Percentiles rank a stretch among this genome's conserved stretches.
phyloP scores from a whole-genome alignment of 2,888 invertebrate species.

The Aporophyla nigra region DNA sequence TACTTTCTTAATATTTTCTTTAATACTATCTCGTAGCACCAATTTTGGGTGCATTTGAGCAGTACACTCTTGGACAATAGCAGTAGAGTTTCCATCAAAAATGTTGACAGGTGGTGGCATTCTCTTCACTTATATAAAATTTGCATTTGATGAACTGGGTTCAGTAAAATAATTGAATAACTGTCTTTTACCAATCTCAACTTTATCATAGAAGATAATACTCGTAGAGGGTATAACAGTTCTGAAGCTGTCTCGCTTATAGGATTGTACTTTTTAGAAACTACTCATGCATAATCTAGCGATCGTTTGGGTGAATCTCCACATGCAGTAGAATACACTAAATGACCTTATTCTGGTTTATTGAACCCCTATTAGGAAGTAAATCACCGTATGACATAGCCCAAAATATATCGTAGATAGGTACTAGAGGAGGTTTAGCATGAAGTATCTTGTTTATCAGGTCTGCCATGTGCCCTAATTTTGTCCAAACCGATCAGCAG shows the following conservation, averaged over 20 bases:
- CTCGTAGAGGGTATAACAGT: conserved; percentile 78
- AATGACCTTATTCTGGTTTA: conserved; percentile 50
- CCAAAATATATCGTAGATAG: conserved; percentile 77
- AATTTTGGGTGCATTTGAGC: conserved; percentile 77
- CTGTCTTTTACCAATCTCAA: conserved; percentile 81
- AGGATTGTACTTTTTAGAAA: conserved; percentile 76
- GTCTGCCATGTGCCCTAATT: too few relatives aligned
- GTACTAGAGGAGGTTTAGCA: conserved; percentile 77
- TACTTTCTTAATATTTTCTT: conserved; percentile 70
- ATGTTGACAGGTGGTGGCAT: conserved; percentile 62
- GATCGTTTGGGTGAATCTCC: conserved; percentile 58
- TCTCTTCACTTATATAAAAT: conserved; percentile 69
- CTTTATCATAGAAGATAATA: conserved; percentile 85
- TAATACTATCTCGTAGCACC: conserved; percentile 70
- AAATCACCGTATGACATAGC: conserved; percentile 67
- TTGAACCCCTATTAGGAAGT: conserved; percentile 56
- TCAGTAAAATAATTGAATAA: conserved; percentile 79
- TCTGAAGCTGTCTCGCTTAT: conserved; percentile 73
- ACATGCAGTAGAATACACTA: conserved; percentile 53
- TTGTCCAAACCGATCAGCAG: too few relatives aligned
- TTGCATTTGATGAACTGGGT: conserved; percentile 70
- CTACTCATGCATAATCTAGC: conserved; percentile 30
- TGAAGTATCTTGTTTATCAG: conserved; percentile 60
- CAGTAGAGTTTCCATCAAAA: conserved; percentile 72
- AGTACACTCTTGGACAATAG: conserved; percentile 81